These are phyloP conservation scores for Holothuria scabra DNA, from an alignment of 53 echinoderm and acorn worm species.

Conservation along the genomic window DNA sequence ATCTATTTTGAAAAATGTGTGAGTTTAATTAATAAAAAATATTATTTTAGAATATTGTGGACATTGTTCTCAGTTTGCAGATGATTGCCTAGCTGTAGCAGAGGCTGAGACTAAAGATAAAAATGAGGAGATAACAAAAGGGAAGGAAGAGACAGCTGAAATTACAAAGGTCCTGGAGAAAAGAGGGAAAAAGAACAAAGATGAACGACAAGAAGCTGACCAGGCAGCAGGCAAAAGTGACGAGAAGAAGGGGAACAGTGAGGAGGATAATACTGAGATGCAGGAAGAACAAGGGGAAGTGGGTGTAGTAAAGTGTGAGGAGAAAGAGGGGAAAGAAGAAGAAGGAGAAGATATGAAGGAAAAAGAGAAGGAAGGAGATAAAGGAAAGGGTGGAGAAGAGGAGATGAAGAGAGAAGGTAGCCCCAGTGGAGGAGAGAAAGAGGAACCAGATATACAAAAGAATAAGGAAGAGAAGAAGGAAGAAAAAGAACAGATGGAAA, in stretches of 20 bases:
- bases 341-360: conserved; percentile 2
- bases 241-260: background rate
- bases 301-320: conserved; percentile 12
- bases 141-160: background rate
- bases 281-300: background rate
- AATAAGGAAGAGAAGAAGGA: background rate
- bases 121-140: background rate
- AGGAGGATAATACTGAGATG: background rate
- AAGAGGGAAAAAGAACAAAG: no score
- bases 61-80: conserved; percentile 23
- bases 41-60: no score
- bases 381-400: conserved; percentile 19
- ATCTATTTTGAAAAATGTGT: no score
- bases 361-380: background rate
- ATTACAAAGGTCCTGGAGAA: background rate
- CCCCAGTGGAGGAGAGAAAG: no score
- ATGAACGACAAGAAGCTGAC: no score
- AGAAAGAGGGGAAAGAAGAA: conserved; percentile 32
- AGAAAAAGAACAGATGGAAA: background rate
- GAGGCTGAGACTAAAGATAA: background rate
- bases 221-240: background rate
- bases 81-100: conserved; percentile 13
- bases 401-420: conserved; percentile 23
- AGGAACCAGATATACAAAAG: no score
- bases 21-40: no score